These are phyloP conservation scores for Planococcus citri DNA, from an alignment of 1,140 invertebrate species.

Conservation along the genomic window DNA sequence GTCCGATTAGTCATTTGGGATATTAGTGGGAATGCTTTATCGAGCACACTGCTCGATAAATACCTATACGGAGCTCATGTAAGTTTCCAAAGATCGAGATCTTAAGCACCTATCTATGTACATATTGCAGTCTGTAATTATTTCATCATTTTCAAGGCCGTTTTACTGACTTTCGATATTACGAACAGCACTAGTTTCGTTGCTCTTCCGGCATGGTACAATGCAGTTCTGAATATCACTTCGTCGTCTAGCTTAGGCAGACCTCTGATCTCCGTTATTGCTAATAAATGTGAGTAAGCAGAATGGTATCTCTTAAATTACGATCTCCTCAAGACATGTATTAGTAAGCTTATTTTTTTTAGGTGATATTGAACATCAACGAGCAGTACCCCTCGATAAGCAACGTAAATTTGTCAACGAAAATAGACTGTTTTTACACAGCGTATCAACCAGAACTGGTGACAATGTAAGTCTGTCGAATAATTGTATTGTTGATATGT, in stretches of 20 bases:
- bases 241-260: constrained; percentile 26
- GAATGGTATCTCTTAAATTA: neutral
- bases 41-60: constrained; percentile 66
- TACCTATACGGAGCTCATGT: constrained; percentile 70
- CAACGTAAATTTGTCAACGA: constrained; percentile 65
- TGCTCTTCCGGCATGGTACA: constrained; percentile 53
- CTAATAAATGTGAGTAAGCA: constrained; percentile 49
- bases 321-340: neutral
- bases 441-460: constrained; percentile 76
- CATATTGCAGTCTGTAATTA: too few species aligned
- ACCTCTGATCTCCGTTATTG: constrained; percentile 60
- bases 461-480: constrained; percentile 59
- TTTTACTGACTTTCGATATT: constrained; percentile 71
- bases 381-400: constrained; percentile 63
- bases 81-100: constrained; percentile 29
- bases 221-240: neutral
- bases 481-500: too few species aligned
- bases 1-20: constrained; percentile 70
- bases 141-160: constrained; percentile 1
- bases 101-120: neutral
- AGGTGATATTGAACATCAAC: constrained; percentile 74
- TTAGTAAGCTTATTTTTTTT: neutral
- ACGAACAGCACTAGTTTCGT: constrained; percentile 72
- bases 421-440: constrained; percentile 55
- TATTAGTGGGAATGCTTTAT: constrained; percentile 60